Base-by-base conservation (phyloP, 2,113 vertebrate species). In the Pseudorhombus dupliciocellatus region DNA sequence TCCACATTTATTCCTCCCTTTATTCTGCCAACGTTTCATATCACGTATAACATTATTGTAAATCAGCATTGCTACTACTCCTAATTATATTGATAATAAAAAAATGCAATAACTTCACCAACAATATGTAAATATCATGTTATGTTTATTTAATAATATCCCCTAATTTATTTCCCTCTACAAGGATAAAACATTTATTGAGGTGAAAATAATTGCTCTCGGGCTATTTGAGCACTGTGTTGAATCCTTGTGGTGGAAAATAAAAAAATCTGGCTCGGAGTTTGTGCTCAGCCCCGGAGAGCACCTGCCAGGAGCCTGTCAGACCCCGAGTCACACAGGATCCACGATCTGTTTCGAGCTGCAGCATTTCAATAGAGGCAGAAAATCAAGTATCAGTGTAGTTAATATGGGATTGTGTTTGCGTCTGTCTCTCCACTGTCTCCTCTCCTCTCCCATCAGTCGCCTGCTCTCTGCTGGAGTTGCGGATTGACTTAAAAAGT, bases 401-500 rank as follows among this genome's bases (percentile, higher is more conserved):
- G 40, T 44, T 44, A 44, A 44, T 44, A 1, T 44, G 40, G 4
- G 22, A 72, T 66, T 60, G 11, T 65, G 72, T 56, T 4, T 80
- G 64, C 59, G 1, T 69, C 62, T 72, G 4, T 67, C 75, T 66
- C 4, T 70, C 12, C 7, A 5, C 18, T 55, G 16, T 12, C 20
- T 63, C 34, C 40, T 10, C 44, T n/a, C 16, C 21, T 46, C 55
- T 30, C 50, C 15, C 61, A 40, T 74, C 84, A 82, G 84, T 87
- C 84, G 80, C 79, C 44, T 83, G 71, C 84, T 75, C 87, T 86
- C 84, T 87, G 83, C 70, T 87, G 83, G 86, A 90, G 81, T 88
- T 78, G 77, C 57, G 70, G 82, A 88, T 89, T 77, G 88, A 91
- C 90, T 89, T 87, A 78, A 88, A 90, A 90, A 88, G 91, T 87